Base-by-base conservation (phyloP, 2,888 invertebrate genomes). In the Andricus curvator region DNA sequence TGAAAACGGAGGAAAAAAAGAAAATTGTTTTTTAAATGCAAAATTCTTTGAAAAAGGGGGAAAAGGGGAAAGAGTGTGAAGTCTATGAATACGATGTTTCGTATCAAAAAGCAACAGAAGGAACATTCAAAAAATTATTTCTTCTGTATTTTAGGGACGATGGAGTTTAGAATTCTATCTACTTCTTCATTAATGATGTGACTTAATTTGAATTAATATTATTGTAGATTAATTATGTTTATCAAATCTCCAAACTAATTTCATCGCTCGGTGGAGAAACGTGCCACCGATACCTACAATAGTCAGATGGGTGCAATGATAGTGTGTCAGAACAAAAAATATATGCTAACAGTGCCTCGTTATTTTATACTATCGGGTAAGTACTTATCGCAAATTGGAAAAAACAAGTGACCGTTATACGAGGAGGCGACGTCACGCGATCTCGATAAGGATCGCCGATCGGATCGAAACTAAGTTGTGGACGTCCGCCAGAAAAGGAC, bases 381-480 rank as follows among this genome's bases (percentile, higher is more conserved):
- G 74, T 56, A 74, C 74, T 74, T 74, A 74, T 74, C 74, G 74
- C 74, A 74, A 74, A 74, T 74, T 74, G 56, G 33, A 74, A 74
- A 74, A 74, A 78, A 81, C 80, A 78, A 70, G 78, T 78, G 74
- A 81, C 80, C 80, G 77, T 77, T 80, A 68, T 66, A 68, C 70
- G 60, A 64, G 62, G 51, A 77, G 68, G 77, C 67, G 65, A 77
- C 77, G 77, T 80, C 77, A 60, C 80, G 77, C 77, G 74, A 74
- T 74, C 74, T 51, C 33, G 74, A 74, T 74, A 56, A 74, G 29
- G 56, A 74, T 74, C 70, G 60, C 78, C 79, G 82, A 82, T 83
- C 81, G 44, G 62, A 81, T 77, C 70, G 66, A 81, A 56, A 70
- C 48, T 48, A 48, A 70, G 33, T 33, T 65, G 20, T 29, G 29